Conservation (phyloP, 1,140 invertebrate species). For the Brachionus angularis region DNA sequence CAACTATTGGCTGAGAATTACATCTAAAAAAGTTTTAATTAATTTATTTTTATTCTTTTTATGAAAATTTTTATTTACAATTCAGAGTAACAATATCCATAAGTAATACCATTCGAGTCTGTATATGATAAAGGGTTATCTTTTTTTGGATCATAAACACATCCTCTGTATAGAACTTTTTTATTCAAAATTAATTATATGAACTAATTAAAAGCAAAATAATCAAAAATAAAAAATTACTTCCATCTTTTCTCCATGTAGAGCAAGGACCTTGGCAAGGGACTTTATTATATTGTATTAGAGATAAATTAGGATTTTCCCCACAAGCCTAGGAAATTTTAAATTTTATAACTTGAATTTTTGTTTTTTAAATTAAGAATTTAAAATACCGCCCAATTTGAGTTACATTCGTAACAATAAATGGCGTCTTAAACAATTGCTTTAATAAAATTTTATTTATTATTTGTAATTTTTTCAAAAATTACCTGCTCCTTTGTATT, state of each 20-base stretch:
- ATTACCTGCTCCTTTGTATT: constrained; percentile 9
- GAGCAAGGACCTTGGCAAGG: constrained; percentile 1
- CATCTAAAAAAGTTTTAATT: too few species aligned
- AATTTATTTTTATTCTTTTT: too few species aligned
- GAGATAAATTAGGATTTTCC: not conserved
- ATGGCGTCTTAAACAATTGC: constrained; percentile 1
- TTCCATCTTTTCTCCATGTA: not conserved
- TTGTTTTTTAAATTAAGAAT: not conserved
- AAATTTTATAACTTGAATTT: not conserved
- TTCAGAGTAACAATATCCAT: not conserved
- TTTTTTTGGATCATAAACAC: constrained; percentile 22
- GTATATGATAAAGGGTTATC: too few species aligned
- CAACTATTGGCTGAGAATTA: too few species aligned
- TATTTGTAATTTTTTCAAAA: not conserved
- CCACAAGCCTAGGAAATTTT: constrained; percentile 24
- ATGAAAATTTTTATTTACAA: not conserved
- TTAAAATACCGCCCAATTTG: constrained; percentile 1
- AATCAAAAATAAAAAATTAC: not conserved
- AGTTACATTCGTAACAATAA: constrained; percentile 11
- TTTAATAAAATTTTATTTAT: not conserved
- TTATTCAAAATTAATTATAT: too few species aligned
- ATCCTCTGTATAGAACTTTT: not conserved
- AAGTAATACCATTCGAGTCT: not conserved
- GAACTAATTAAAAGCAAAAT: not conserved
- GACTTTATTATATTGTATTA: constrained; percentile 6